These are phyloP conservation scores for Smutsia gigantea DNA, from an alignment of 2,797 vertebrate species.

Conservation along the genomic window DNA sequence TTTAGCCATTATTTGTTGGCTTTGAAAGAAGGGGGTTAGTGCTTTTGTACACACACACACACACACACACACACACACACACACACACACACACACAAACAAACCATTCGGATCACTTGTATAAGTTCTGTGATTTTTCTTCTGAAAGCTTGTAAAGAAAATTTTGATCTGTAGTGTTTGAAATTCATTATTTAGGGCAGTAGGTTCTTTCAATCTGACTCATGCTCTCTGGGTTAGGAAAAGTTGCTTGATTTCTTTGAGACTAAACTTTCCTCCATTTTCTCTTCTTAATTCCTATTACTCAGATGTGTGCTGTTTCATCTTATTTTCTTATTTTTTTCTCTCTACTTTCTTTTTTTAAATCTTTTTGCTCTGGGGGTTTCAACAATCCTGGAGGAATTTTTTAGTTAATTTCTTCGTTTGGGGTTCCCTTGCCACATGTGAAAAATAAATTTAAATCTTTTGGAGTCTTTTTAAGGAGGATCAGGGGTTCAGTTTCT, in stretches of 20 bases:
- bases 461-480: background rate
- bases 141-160: background rate
- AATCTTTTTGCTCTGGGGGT: background rate
- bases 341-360: background rate
- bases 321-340: background rate
- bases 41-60: background rate
- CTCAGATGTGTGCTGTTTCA: background rate
- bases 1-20: background rate
- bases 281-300: background rate
- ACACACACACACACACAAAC: background rate
- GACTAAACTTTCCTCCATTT: background rate
- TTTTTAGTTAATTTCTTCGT: background rate
- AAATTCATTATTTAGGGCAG: slow-evolving; percentile 9
- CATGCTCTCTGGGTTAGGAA: background rate
- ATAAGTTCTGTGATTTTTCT: background rate
- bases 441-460: background rate
- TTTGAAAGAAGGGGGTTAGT: background rate
- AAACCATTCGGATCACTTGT: background rate
- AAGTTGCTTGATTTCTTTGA: background rate
- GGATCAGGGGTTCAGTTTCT: background rate
- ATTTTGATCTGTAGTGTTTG: background rate
- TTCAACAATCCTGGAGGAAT: background rate
- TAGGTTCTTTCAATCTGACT: background rate
- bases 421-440: background rate
- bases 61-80: background rate